phyloP scores from a whole-genome alignment of 2,113 vertebrate genomes.

The Cygnus atratus region DNA sequence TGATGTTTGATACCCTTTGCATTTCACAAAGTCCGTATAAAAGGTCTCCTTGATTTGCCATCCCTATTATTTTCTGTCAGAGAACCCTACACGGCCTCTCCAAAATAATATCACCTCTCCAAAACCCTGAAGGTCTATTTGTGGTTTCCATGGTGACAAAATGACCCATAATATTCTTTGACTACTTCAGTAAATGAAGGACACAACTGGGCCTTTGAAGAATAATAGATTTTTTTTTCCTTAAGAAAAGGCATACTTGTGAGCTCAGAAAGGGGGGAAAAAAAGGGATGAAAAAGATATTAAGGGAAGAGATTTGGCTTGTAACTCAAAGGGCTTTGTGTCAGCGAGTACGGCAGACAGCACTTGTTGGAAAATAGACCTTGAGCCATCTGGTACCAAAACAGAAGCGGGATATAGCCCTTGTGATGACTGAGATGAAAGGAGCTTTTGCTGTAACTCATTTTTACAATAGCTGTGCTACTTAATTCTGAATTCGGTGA shows the following conservation, averaged over 20 bases:
- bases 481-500: conserved; percentile 27
- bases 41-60: conserved; percentile 73
- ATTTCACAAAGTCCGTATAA: conserved; percentile 53
- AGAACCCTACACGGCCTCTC: conserved; percentile 52
- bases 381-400: conserved; percentile 62
- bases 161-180: conserved; percentile 70
- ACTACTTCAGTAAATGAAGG: conserved; percentile 65
- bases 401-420: conserved; percentile 42
- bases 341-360: conserved; percentile 52
- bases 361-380: conserved; percentile 69
- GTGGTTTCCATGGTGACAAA: conserved; percentile 69
- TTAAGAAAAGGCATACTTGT: conserved; percentile 53
- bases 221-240: conserved; percentile 51
- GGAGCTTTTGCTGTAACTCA: conserved; percentile 38
- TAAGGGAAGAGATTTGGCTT: conserved; percentile 58
- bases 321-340: conserved; percentile 62
- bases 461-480: conserved; percentile 45
- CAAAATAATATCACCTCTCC: conserved; percentile 69
- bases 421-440: conserved; percentile 52
- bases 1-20: conserved; percentile 58
- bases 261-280: neutral
- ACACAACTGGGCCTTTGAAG: conserved; percentile 54
- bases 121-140: conserved; percentile 69
- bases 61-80: conserved; percentile 63
- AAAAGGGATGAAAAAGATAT: conserved; percentile 44